A percentile compares a stretch with the other conserved stretches of the same genome.
Conservation (phyloP, 2,113 vertebrate genomes). For the Ascaphus truei region DNA sequence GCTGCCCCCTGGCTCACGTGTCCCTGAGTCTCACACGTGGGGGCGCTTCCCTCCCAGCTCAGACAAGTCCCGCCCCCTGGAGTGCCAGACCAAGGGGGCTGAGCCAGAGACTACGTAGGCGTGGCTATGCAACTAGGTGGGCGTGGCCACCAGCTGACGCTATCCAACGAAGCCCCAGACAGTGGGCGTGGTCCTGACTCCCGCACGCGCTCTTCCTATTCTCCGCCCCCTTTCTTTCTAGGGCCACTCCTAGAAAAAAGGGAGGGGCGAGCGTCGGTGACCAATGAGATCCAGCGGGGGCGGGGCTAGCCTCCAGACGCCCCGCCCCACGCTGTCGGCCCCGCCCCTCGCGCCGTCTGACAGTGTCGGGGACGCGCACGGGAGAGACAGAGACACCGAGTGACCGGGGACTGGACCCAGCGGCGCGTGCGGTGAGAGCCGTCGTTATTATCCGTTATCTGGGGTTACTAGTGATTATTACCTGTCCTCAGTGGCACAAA, state of each 20-base stretch:
- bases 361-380: slow-evolving; percentile 29
- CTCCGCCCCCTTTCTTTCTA: neutral
- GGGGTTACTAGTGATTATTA: too few species aligned
- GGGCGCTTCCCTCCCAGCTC: neutral
- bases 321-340: neutral
- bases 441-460: too few species aligned
- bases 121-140: neutral
- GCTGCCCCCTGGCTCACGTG: slow-evolving; percentile 13
- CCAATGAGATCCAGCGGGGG: neutral
- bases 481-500: too few species aligned
- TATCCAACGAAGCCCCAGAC: neutral
- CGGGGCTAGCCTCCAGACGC: neutral
- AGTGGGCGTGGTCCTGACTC: neutral
- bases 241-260: neutral
- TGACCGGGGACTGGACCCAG: slow-evolving; percentile 11
- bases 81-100: too few species aligned
- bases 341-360: slow-evolving; percentile 32
- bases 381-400: slow-evolving; percentile 16
- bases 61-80: neutral
- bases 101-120: too few species aligned
- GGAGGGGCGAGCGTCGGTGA: neutral
- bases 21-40: slow-evolving; percentile 2
- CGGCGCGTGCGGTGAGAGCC: too few species aligned
- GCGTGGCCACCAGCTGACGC: neutral
- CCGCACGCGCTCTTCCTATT: neutral